A percentile compares a stretch with the other conserved stretches of the same genome.
Conservation (phyloP, 2,888 invertebrate genomes). For the Thecophora atra region DNA sequence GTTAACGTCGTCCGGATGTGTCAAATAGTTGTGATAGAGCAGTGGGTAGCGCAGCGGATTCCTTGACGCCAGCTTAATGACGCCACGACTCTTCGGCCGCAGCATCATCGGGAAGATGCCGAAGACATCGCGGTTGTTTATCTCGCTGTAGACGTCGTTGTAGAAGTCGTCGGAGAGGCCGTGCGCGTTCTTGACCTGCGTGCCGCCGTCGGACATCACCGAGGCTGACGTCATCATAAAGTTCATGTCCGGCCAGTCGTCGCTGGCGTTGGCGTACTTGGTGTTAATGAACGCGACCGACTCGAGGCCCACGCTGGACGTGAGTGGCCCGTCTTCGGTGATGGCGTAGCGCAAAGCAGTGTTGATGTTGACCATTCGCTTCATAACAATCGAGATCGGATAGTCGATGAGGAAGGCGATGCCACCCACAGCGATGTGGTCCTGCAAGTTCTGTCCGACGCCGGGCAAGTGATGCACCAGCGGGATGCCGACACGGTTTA, state of each 20-base stretch:
- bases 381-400: slow-evolving; percentile 82
- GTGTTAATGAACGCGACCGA: slow-evolving; percentile 88
- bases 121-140: slow-evolving; percentile 80
- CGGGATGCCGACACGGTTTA: slow-evolving; percentile 76
- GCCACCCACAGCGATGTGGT: slow-evolving; percentile 89
- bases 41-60: slow-evolving; percentile 84
- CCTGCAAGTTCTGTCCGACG: slow-evolving; percentile 87
- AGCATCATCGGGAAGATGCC: slow-evolving; percentile 90
- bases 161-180: slow-evolving; percentile 85
- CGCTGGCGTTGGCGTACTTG: slow-evolving; percentile 85
- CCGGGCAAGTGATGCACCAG: slow-evolving; percentile 82
- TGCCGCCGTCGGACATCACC: slow-evolving; percentile 85
- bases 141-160: slow-evolving; percentile 76
- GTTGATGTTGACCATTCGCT: slow-evolving; percentile 82
- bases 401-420: slow-evolving; percentile 82
- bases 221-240: slow-evolving; percentile 88
- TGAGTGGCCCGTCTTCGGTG: slow-evolving; percentile 86
- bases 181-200: slow-evolving; percentile 81
- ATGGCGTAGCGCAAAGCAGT: slow-evolving; percentile 85
- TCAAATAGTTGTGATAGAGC: slow-evolving; percentile 91
- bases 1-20: slow-evolving; percentile 84
- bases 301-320: slow-evolving; percentile 87
- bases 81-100: slow-evolving; percentile 86
- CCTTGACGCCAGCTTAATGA: slow-evolving; percentile 75
- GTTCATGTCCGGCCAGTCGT: slow-evolving; percentile 93